Evolutionary conservation across 2,113 vertebrate genomes (phyloP).

Genomic region (Tautogolabrus adspersus): DNA sequence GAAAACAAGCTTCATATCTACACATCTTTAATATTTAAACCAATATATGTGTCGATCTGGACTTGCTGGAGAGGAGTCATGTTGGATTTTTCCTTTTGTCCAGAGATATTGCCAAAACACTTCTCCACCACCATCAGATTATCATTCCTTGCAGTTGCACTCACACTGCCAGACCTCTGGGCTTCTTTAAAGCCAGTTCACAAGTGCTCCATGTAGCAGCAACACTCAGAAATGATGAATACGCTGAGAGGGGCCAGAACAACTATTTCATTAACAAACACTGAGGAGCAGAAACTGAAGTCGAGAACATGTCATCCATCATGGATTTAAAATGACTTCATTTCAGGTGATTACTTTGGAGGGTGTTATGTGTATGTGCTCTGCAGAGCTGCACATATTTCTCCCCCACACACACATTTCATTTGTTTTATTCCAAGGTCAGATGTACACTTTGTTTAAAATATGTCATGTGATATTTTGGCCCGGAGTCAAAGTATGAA

Average conservation of each 20-base stretch:
- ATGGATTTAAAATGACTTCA: conserved; percentile 64
- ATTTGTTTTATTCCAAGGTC: conserved; percentile 23
- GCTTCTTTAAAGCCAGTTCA: conserved; percentile 57
- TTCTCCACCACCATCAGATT: conserved; percentile 52
- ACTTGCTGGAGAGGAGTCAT: background rate
- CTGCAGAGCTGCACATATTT: conserved; percentile 31
- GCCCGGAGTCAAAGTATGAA: conserved; percentile 9
- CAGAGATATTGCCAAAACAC: conserved; percentile 42
- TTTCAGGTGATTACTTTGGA: conserved; percentile 44
- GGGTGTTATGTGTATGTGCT: conserved; percentile 32
- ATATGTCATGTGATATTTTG: conserved; percentile 22
- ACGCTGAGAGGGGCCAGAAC: conserved; percentile 41
- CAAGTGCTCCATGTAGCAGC: conserved; percentile 60
- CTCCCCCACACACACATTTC: conserved; percentile 10
- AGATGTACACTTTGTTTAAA: conserved; percentile 21
- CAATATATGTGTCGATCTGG: background rate
- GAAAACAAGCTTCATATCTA: background rate
- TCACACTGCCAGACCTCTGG: conserved; percentile 62
- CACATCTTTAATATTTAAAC: background rate
- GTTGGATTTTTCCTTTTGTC: background rate
- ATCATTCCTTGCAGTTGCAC: conserved; percentile 57
- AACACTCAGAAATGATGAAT: conserved; percentile 77
- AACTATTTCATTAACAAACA: conserved; percentile 55
- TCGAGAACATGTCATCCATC: conserved; percentile 65
- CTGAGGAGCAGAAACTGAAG: conserved; percentile 59